These are phyloP conservation scores for Knipowitschia caucasica DNA, from an alignment of 2,797 vertebrate species.

Conservation along the genomic window DNA sequence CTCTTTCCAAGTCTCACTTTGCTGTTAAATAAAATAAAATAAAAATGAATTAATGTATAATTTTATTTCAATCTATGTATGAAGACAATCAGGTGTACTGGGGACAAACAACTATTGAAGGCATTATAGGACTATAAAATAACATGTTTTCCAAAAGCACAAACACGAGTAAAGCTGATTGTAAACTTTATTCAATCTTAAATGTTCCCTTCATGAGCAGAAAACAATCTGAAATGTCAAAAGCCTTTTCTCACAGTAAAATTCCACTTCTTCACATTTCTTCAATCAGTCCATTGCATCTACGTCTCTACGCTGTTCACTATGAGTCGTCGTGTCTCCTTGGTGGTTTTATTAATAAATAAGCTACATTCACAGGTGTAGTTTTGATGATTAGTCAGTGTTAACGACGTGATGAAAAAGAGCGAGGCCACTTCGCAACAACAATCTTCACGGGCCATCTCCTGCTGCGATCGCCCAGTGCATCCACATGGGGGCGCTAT, in stretches of 20 bases:
- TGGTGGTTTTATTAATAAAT: slow-evolving; percentile 38
- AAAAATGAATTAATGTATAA: too few relatives aligned
- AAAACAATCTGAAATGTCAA: slow-evolving; percentile 34
- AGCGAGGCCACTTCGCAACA: slow-evolving; percentile 15
- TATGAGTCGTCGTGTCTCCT: slow-evolving; percentile 52
- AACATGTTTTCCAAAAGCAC: background rate
- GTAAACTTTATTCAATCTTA: slow-evolving; percentile 53
- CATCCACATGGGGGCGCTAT: slow-evolving; percentile 60
- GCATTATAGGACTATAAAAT: too few relatives aligned
- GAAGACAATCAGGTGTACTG: too few relatives aligned
- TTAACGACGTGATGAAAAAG: slow-evolving; percentile 48
- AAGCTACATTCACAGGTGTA: slow-evolving; percentile 42
- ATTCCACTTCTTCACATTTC: slow-evolving; percentile 45
- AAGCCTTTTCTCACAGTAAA: slow-evolving; percentile 36
- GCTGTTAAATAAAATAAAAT: too few relatives aligned
- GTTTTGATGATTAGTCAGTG: slow-evolving; percentile 39
- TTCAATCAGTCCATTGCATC: slow-evolving; percentile 43
- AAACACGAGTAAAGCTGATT: slow-evolving; percentile 12
- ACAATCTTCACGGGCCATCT: slow-evolving; percentile 37
- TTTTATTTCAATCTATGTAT: too few relatives aligned
- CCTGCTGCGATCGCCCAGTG: slow-evolving; percentile 22
- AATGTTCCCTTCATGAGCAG: slow-evolving; percentile 29
- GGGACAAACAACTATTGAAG: too few relatives aligned
- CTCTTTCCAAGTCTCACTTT: too few relatives aligned
- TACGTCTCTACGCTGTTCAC: slow-evolving; percentile 54